These are phyloP conservation scores for Melinopterus prodromus DNA, from an alignment of 2,888 invertebrate genomes.

Conservation along the genomic window DNA sequence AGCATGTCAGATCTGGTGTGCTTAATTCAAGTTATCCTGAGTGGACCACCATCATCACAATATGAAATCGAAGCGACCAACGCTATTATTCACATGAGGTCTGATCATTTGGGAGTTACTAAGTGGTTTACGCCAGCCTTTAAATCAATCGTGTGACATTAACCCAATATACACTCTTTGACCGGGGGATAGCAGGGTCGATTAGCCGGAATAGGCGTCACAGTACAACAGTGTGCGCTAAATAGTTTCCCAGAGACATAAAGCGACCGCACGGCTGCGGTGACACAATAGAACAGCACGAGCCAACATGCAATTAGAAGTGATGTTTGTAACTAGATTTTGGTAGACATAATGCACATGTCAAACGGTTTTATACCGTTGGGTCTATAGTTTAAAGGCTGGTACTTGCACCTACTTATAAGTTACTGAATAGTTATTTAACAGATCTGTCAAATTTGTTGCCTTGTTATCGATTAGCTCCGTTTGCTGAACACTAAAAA, in stretches of 20 bases:
- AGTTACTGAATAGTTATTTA: too few species aligned
- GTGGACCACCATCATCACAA: neutral
- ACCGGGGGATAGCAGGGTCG: neutral
- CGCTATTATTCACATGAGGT: neutral
- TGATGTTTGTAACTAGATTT: neutral
- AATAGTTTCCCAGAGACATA: neutral
- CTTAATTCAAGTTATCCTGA: too few species aligned
- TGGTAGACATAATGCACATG: neutral
- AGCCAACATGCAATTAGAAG: neutral
- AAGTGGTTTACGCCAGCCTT: neutral
- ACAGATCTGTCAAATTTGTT: too few species aligned
- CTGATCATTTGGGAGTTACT: neutral
- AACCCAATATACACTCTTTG: neutral
- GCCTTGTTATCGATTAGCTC: too few species aligned
- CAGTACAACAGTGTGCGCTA: neutral
- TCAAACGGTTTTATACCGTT: too few species aligned
- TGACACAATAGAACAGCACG: neutral
- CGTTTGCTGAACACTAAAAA: too few species aligned
- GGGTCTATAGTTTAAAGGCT: too few species aligned
- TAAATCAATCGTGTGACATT: slow-evolving; percentile 4
- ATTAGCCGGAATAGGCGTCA: neutral
- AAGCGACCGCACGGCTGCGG: neutral
- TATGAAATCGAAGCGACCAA: neutral
- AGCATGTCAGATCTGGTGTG: too few species aligned
- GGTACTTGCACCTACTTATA: too few species aligned